Base-by-base conservation (phyloP, 2,888 invertebrate species). In the Hybos culiciformis region DNA sequence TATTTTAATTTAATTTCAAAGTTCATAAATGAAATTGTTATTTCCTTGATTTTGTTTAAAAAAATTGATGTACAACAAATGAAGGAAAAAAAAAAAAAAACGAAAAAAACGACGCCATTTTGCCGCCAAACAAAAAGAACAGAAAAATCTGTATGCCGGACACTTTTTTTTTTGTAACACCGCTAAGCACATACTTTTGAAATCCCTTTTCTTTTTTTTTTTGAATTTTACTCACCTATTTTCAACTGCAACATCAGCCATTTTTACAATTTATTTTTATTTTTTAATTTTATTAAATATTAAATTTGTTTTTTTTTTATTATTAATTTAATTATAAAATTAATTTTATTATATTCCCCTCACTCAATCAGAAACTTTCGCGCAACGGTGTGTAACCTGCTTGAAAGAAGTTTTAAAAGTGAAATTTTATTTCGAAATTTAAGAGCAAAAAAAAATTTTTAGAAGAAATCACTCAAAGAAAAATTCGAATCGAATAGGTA, bases 181-280 rank as follows among this genome's bases (percentile, higher is more conserved):
- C 12, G 19, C 19, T 20, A n/a, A 21, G 20, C 19, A 21, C 14
- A 15, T 31, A 18, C 31, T 31, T 11, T 40, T 18, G 20, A 32
- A 20, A 29, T 29, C 29, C n/a, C 20, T 19, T 8, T 19, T 20
- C 21, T 36, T n/a, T 42, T 43, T 44, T 33, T 51, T n/a, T n/a
- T n/a, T n/a, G n/a, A n/a, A n/a, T n/a, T n/a, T 49, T 63, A 64
- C 64, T 64, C 62, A 64, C 64, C 62, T 64, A 51, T 63, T 64
- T 57, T 64, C 62, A 51, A 63, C 62, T 60, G 63, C 62, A 59
- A 61, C 57, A 63, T 65, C 65, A 53, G 65, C 65, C 65, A 65
- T 65, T 64, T 61, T 65, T 54, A 54, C 51, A 51, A 39, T 42
- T 44, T 49, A 45, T 46, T 41, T 42, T 47, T 51, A 46, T 32